Evolutionary conservation across 2,113 vertebrate species (phyloP).

Genomic region (Phoenicopterus ruber): DNA sequence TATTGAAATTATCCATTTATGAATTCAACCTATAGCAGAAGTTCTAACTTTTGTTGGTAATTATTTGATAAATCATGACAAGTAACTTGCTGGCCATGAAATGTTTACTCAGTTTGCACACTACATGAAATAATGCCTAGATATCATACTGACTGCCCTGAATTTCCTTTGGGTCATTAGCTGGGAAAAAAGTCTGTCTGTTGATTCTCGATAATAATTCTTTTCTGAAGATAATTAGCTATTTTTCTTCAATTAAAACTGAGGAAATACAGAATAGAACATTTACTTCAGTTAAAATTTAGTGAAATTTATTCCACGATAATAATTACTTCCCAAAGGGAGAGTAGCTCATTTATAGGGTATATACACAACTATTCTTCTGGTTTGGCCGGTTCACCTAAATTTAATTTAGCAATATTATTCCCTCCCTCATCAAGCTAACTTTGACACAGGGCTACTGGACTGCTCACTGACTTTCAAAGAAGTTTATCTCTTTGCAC

Average conservation of each 20-base stretch:
- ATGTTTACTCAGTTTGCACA: neutral
- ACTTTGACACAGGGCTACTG: neutral
- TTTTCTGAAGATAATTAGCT: slow-evolving; percentile 27
- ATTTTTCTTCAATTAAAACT: slow-evolving; percentile 42
- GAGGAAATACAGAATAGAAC: slow-evolving; percentile 4
- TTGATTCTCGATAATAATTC: neutral
- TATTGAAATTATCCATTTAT: neutral
- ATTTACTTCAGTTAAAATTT: slow-evolving; percentile 10
- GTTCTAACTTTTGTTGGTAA: neutral
- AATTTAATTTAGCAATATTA: neutral
- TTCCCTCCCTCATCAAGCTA: neutral
- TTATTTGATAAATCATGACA: neutral
- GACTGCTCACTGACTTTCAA: neutral
- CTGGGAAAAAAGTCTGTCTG: neutral
- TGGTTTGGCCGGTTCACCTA: neutral
- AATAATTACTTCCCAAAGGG: slow-evolving; percentile 14
- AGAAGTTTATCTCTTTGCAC: neutral
- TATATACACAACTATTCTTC: neutral
- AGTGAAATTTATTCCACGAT: neutral
- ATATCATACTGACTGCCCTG: neutral
- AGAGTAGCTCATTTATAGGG: neutral
- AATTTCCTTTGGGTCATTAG: neutral
- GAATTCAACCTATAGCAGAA: neutral
- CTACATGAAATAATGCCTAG: neutral
- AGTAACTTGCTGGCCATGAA: neutral